phyloP scores from a whole-genome alignment of 2,888 invertebrate genomes.

The Apoda limacodes region DNA sequence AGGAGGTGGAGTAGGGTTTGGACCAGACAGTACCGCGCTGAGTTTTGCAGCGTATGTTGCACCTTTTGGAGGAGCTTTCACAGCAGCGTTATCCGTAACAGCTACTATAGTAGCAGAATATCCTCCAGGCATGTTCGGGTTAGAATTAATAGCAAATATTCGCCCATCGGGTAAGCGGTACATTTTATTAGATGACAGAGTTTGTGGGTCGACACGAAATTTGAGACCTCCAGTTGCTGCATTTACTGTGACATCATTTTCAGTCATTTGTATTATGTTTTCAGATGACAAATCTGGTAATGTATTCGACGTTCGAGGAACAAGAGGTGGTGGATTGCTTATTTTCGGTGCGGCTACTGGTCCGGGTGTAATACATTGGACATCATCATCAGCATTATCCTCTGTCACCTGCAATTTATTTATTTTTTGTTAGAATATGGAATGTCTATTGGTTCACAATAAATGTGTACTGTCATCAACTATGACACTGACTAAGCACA shows the following conservation, averaged over 20 bases:
- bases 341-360: conserved; percentile 36
- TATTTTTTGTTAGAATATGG: neutral
- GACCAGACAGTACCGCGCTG: conserved; percentile 30
- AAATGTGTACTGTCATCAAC: too few relatives aligned
- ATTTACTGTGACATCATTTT: conserved; percentile 64
- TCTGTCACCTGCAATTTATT: conserved; percentile 43
- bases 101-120: conserved; percentile 66
- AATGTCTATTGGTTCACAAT: neutral
- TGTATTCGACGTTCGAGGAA: conserved; percentile 22
- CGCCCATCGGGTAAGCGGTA: conserved; percentile 62
- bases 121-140: conserved; percentile 61
- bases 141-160: conserved; percentile 60
- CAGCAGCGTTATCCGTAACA: conserved; percentile 35
- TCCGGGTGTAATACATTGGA: conserved; percentile 57
- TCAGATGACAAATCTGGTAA: conserved; percentile 35
- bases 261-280: conserved; percentile 63
- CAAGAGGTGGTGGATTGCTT: conserved; percentile 26
- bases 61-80: conserved; percentile 33
- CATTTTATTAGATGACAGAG: conserved; percentile 63
- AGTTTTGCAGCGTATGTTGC: conserved; percentile 51
- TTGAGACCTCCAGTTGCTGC: conserved; percentile 56
- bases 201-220: conserved; percentile 63
- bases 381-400: conserved; percentile 55
- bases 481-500: too few relatives aligned
- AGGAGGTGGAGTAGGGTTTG: conserved; percentile 17